Conservation (phyloP, 2,888 invertebrate species). For the Drosophila formosana region DNA sequence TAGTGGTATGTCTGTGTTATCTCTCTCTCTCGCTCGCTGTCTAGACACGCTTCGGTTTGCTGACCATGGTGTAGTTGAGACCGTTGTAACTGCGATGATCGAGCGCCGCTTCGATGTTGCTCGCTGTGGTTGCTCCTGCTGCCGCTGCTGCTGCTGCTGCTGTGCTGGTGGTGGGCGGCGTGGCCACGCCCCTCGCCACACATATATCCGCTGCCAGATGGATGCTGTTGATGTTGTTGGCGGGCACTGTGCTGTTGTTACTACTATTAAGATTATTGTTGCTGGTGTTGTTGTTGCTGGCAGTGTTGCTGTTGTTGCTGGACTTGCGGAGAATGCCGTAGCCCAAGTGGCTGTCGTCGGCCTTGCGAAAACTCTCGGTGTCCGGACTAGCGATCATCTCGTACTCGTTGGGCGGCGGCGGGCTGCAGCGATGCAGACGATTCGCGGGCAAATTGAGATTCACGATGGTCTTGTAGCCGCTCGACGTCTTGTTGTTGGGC, state of each 20-base stretch:
- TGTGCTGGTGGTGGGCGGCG: slow-evolving; percentile 36
- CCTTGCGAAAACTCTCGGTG: slow-evolving; percentile 90
- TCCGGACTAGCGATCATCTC: slow-evolving; percentile 89
- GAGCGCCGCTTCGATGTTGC: slow-evolving; percentile 84
- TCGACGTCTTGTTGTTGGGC: slow-evolving; percentile 89
- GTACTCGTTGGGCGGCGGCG: slow-evolving; percentile 89
- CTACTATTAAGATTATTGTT: slow-evolving; percentile 34
- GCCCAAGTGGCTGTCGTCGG: slow-evolving; percentile 92
- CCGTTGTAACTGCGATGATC: slow-evolving; percentile 91
- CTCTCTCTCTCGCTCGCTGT: slow-evolving; percentile 31
- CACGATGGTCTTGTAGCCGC: slow-evolving; percentile 90
- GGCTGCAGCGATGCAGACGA: slow-evolving; percentile 72
- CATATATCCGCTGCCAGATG: slow-evolving; percentile 17
- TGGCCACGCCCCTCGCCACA: slow-evolving; percentile 23
- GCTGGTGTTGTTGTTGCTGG: slow-evolving; percentile 32
- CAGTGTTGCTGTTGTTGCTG: slow-evolving; percentile 66
- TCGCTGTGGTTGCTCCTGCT: slow-evolving; percentile 34
- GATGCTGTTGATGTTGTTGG: slow-evolving; percentile 34
- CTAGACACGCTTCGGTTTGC: slow-evolving; percentile 93
- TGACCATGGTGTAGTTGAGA: slow-evolving; percentile 92
- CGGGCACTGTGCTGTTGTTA: slow-evolving; percentile 46
- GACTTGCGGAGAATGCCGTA: slow-evolving; percentile 92
- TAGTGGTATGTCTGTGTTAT: slow-evolving; percentile 51
- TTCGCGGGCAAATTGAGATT: slow-evolving; percentile 86
- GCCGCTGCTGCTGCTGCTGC: slow-evolving; percentile 29